Evolutionary conservation across 2,113 vertebrate species (phyloP), one percentile per base, ranked within the genome.

Genomic region (Anser brachyrhynchus): DNA sequence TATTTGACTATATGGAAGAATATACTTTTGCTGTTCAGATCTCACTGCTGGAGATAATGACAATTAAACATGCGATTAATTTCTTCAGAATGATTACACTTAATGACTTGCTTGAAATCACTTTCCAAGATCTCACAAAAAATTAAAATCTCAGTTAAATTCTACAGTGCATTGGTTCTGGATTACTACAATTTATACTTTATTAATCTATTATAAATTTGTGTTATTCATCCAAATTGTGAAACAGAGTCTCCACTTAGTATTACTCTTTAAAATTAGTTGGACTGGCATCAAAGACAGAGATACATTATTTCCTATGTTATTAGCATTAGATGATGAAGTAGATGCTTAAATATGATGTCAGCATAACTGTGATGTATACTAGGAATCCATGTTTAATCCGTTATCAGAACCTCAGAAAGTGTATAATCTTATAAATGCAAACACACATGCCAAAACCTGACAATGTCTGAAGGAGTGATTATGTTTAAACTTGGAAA

Each of bases 131-230:
- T 54, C 33, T 39, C 67, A 77, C 22, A 28, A 89, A 91, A 87
- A 57, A 79, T 37, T 49, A 85, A 91, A 87, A 83, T 62, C 16
- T 82, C 33, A 31, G 31, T 84, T 84, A 89, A 86, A 83, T 66
- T 87, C 31, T 79, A 33, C 70, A 90, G 25, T 49, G 1, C 13
- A 17, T 25, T 82, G 0, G 4, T 69, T 44, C 33, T 69, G 31
- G 3, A 41, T 70, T 72, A 62, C 7, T 31, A 33, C 3, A 3
- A 57, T 91, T 59, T 76, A 35, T 43, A 2, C 19, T 22, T 5
- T 39, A 52, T 66, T 91, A 65, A 49, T 23, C 9, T 66, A 5
- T 43, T 69, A 67, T 72, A 44, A 75, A 91, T 79, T 0, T 49
- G 7, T 73, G 33, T 3, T 79, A 61, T 76, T 83, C 10, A 44